Conservation (phyloP, 1,140 invertebrate species). For the Bombus picipes region DNA sequence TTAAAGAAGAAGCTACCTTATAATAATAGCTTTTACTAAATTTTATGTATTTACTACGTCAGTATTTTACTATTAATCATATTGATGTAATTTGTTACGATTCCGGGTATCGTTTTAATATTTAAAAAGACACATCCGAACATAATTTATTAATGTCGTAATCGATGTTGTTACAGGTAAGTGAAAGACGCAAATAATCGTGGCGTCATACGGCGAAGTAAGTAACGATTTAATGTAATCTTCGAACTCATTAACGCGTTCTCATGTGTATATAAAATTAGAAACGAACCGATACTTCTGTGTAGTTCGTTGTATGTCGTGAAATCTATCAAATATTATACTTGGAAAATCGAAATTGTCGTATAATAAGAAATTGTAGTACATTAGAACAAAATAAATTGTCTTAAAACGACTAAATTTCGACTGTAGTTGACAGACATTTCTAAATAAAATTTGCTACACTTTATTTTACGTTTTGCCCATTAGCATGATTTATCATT, state of each 20-base stretch:
- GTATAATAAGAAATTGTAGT: neutral
- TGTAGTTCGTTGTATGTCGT: too few species aligned
- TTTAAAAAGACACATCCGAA: neutral
- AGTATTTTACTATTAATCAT: neutral
- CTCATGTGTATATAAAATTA: too few species aligned
- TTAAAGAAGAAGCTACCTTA: neutral
- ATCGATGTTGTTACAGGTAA: slow-evolving; percentile 25
- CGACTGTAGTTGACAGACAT: neutral
- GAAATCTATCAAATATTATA: neutral
- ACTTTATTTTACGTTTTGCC: neutral
- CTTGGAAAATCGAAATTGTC: neutral
- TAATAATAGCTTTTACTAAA: neutral
- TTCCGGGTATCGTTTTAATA: neutral
- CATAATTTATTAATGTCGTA: neutral
- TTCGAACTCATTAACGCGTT: neutral
- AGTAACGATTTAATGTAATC: neutral
- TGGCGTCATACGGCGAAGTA: neutral
- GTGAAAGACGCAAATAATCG: neutral
- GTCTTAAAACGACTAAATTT: neutral
- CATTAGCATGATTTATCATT: neutral
- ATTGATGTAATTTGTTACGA: neutral
- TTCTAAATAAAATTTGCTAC: neutral
- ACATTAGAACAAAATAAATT: neutral
- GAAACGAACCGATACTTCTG: too few species aligned
- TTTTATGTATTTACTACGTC: neutral